These are phyloP conservation scores for Venustaconcha ellipsiformis DNA, from an alignment of 1,140 invertebrate species.

Conservation along the genomic window DNA sequence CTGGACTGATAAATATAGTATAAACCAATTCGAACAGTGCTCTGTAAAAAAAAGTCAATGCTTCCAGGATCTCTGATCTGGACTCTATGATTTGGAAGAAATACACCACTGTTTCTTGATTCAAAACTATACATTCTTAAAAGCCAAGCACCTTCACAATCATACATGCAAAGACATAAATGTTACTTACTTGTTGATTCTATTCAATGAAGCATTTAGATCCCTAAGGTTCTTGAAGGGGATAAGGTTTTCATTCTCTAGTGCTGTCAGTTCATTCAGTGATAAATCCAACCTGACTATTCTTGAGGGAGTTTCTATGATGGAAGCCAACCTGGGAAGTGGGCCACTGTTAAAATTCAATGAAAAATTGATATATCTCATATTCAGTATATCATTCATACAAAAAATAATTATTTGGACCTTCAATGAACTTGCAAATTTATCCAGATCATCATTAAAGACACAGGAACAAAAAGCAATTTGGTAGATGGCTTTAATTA, in stretches of 20 bases:
- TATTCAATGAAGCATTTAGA: conserved; percentile 64
- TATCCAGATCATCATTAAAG: not conserved
- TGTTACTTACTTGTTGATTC: conserved; percentile 55
- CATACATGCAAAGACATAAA: not conserved
- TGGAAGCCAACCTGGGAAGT: conserved; percentile 38
- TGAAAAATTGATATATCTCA: not conserved
- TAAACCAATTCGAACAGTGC: no score
- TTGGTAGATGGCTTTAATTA: no score
- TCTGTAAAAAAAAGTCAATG: no score
- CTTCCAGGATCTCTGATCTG: no score
- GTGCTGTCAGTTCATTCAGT: conserved; percentile 59
- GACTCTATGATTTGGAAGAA: no score
- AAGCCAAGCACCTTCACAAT: no score
- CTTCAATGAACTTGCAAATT: not conserved
- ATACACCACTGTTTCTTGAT: no score
- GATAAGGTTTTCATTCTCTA: conserved; percentile 50
- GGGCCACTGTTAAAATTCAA: conserved; percentile 32
- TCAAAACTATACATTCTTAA: no score
- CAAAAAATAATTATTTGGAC: conserved; percentile 1
- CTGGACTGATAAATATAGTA: no score
- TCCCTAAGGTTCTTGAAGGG: conserved; percentile 56
- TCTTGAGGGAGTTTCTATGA: conserved; percentile 53
- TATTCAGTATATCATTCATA: not conserved
- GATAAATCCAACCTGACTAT: conserved; percentile 59
- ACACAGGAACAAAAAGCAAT: no score